phyloP scores from a whole-genome alignment of 2,113 vertebrate species.

The Chaetura pelagica region DNA sequence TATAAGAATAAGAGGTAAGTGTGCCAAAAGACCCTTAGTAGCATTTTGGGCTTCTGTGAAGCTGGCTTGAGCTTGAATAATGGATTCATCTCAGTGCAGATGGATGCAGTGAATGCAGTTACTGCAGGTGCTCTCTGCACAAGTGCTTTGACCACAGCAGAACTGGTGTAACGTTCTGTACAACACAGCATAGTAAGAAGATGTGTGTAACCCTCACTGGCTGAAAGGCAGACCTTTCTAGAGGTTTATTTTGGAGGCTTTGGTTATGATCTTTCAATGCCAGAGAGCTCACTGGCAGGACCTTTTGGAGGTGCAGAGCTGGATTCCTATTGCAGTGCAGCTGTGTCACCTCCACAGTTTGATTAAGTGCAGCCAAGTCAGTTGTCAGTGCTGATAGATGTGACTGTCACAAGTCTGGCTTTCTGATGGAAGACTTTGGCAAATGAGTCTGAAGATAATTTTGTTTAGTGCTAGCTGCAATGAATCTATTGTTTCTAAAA shows the following conservation, averaged over 20 bases:
- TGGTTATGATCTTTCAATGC: neutral
- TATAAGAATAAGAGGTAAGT: neutral
- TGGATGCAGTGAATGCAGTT: neutral
- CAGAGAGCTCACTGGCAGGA: neutral
- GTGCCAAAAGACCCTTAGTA: neutral
- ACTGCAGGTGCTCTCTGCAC: neutral
- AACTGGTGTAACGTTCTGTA: neutral
- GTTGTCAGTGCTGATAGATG: neutral
- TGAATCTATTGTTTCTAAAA: neutral
- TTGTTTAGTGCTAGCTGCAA: neutral
- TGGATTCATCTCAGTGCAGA: neutral
- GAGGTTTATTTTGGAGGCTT: neutral
- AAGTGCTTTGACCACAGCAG: neutral
- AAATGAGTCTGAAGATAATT: neutral
- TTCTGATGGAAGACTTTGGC: neutral
- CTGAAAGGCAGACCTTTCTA: neutral
- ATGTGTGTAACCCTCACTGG: accelerated
- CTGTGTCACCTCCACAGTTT: neutral
- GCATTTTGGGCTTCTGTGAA: neutral
- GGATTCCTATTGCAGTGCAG: neutral
- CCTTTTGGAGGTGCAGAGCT: neutral
- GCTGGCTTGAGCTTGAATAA: neutral
- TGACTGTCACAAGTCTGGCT: accelerated
- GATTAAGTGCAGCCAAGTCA: neutral
- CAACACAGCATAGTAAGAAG: accelerated